These are phyloP conservation scores for Synanthedon formicaeformis DNA, from an alignment of 2,888 invertebrate genomes.

Conservation along the genomic window DNA sequence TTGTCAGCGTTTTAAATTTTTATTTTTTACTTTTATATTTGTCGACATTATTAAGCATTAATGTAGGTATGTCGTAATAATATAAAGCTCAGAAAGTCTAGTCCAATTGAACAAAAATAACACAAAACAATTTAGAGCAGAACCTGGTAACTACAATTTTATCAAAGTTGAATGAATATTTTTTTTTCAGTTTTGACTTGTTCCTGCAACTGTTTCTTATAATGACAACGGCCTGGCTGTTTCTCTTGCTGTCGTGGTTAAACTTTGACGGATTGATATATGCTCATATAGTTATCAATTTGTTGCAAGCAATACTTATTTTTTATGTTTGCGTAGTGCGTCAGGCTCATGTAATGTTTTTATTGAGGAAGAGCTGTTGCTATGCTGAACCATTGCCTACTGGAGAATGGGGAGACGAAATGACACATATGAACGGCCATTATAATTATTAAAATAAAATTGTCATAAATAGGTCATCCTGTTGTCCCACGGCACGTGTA, in stretches of 20 bases:
- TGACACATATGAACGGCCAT: slow-evolving; percentile 86
- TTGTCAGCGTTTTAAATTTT: background rate
- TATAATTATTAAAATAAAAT: slow-evolving; percentile 26
- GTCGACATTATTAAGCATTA: too few relatives aligned
- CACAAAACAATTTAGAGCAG: too few relatives aligned
- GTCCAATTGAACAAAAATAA: background rate
- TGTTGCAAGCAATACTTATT: slow-evolving; percentile 79
- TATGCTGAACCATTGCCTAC: slow-evolving; percentile 79
- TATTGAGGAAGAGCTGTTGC: slow-evolving; percentile 84
- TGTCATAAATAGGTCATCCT: background rate
- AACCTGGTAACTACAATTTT: background rate
- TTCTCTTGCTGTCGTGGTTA: slow-evolving; percentile 81
- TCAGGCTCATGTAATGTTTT: slow-evolving; percentile 83
- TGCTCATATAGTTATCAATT: slow-evolving; percentile 80
- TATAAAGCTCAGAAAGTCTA: too few relatives aligned
- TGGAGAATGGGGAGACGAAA: slow-evolving; percentile 90
- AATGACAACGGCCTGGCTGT: slow-evolving; percentile 83
- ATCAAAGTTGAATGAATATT: slow-evolving; percentile 4
- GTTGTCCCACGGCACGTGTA: too few relatives aligned
- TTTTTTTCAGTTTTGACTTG: slow-evolving; percentile 79
- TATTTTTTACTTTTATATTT: too few relatives aligned
- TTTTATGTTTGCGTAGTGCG: slow-evolving; percentile 83
- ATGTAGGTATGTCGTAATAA: background rate
- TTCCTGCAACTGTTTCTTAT: slow-evolving; percentile 80
- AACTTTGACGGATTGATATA: slow-evolving; percentile 80